Percentiles rank a stretch among this genome's conserved stretches.
These are phyloP conservation scores for Suncus etruscus DNA, from an alignment of 2,113 vertebrate genomes.

Conservation along the genomic window DNA sequence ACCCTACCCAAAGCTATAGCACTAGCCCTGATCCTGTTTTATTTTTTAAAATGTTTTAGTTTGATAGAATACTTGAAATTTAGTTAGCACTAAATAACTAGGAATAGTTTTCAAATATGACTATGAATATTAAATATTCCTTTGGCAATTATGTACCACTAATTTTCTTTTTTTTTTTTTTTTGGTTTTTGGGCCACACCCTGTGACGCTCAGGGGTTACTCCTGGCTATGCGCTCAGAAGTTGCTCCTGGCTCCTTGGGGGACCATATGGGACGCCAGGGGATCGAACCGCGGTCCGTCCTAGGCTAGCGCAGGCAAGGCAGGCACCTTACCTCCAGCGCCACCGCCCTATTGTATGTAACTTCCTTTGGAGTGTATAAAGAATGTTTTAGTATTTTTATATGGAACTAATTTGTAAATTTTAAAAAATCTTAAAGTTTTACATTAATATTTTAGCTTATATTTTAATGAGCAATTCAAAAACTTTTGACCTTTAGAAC, in stretches of 20 bases:
- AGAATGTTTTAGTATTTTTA: not conserved
- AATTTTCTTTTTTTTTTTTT: too few relatives aligned
- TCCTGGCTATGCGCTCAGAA: too few relatives aligned
- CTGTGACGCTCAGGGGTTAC: too few relatives aligned
- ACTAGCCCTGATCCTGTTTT: too few relatives aligned
- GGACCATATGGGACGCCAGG: too few relatives aligned
- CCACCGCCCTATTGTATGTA: not conserved
- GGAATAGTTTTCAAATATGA: not conserved
- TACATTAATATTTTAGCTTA: slow-evolving; percentile 38
- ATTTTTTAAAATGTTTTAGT: too few relatives aligned
- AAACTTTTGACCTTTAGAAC: slow-evolving; percentile 64
- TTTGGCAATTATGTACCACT: not conserved
- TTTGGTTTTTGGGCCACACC: too few relatives aligned
- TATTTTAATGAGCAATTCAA: slow-evolving; percentile 56
- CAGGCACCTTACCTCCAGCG: too few relatives aligned
- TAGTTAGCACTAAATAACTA: not conserved
- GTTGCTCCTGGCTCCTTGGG: too few relatives aligned
- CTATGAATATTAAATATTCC: not conserved
- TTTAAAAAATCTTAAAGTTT: slow-evolving; percentile 35
- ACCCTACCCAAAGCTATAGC: too few relatives aligned
- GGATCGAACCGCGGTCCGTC: too few relatives aligned
- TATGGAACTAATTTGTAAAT: slow-evolving; percentile 2
- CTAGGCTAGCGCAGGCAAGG: too few relatives aligned
- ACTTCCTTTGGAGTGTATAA: not conserved
- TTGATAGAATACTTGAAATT: not conserved